Evolutionary conservation across 2,888 invertebrate species (phyloP).

Genomic region (Amphiduros pacificus): DNA sequence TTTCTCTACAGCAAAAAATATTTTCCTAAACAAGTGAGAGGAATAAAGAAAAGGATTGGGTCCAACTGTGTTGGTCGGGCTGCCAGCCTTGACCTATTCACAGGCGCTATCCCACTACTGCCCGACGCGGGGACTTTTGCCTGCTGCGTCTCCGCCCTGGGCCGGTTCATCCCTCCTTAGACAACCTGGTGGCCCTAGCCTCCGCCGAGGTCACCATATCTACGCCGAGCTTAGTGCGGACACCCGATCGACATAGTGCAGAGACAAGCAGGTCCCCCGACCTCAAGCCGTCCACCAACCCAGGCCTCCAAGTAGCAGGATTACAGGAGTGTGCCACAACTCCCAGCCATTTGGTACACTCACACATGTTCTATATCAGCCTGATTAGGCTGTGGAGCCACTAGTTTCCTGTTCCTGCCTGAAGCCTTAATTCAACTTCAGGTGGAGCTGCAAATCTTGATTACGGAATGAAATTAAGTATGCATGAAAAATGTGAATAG

Average conservation of each 20-base stretch:
- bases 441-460: too few species aligned
- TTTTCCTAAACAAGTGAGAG: too few species aligned
- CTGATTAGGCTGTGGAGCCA: too few species aligned
- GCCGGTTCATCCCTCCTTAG: conserved; percentile 97
- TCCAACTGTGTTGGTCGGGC: conserved; percentile 81
- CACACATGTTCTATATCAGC: too few species aligned
- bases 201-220: conserved; percentile 91
- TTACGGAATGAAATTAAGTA: too few species aligned
- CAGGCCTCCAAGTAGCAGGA: conserved; percentile 95
- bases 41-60: conserved; percentile 70
- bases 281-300: conserved; percentile 89
- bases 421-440: too few species aligned
- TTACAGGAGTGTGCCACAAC: conserved; percentile 97
- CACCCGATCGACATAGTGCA: conserved; percentile 80
- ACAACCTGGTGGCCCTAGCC: conserved; percentile 82
- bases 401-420: too few species aligned
- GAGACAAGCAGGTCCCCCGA: conserved; percentile 74
- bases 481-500: too few species aligned
- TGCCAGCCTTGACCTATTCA: conserved; percentile 80
- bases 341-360: conserved; percentile 77
- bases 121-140: conserved; percentile 98
- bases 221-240: conserved; percentile 94
- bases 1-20: too few species aligned
- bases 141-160: conserved; percentile 99
- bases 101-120: conserved; percentile 98